These are phyloP conservation scores for Sinocyclocheilus anophthalmus DNA, from an alignment of 2,113 vertebrate genomes.

Conservation along the genomic window DNA sequence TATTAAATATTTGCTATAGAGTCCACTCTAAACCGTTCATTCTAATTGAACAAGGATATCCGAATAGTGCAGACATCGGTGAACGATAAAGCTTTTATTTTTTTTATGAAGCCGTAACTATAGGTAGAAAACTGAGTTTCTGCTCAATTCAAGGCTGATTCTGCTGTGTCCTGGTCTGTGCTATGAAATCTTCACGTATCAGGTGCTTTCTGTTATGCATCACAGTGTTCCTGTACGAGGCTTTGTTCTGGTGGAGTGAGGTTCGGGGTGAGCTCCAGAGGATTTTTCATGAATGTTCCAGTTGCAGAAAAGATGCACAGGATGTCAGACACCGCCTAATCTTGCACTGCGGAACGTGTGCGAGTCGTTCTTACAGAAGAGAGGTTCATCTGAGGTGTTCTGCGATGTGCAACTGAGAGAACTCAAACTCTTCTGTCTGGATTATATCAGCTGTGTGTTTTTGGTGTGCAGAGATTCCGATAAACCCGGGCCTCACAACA, in stretches of 20 bases:
- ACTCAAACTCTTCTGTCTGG: neutral
- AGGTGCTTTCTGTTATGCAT: constrained; percentile 22
- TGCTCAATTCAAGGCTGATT: neutral
- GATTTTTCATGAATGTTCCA: neutral
- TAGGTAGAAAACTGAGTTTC: neutral
- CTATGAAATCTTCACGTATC: constrained; percentile 4
- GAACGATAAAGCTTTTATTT: neutral
- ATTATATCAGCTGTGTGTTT: constrained; percentile 10
- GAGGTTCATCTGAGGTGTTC: neutral
- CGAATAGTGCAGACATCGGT: neutral
- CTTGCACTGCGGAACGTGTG: neutral
- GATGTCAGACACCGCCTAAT: neutral
- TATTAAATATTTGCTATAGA: neutral
- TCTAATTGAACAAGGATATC: neutral
- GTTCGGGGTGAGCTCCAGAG: too few relatives aligned
- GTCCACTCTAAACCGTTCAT: neutral
- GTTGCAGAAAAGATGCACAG: constrained; percentile 17
- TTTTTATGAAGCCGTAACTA: neutral
- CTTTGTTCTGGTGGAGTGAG: too few relatives aligned
- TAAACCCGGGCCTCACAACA: neutral
- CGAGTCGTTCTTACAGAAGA: neutral
- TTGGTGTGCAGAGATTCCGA: constrained; percentile 10
- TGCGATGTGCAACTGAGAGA: neutral
- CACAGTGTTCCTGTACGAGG: constrained; percentile 38
- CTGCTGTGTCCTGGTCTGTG: constrained; percentile 17